Conservation (phyloP, 2,888 invertebrate species). For the Drosophila subquinaria region DNA sequence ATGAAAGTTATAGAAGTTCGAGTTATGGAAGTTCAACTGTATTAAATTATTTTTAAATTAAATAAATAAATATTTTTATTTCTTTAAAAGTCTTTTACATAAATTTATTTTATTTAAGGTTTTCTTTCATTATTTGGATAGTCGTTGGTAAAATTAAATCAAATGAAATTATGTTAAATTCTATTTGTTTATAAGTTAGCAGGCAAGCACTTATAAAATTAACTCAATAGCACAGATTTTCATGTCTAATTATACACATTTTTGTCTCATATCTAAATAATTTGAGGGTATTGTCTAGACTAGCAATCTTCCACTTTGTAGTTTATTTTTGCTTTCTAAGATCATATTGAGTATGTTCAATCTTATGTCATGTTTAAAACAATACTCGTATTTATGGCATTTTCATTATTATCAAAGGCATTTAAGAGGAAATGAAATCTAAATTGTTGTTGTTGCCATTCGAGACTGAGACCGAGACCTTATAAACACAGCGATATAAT, state of each 20-base stretch:
- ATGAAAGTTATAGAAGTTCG: too few species aligned
- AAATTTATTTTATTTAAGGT: too few species aligned
- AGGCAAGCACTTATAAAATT: too few species aligned
- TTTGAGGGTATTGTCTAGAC: constrained; percentile 16
- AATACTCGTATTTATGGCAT: constrained; percentile 14
- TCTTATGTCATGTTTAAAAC: constrained; percentile 42
- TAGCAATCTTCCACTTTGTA: not conserved
- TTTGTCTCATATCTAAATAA: not conserved
- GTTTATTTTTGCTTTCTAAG: constrained; percentile 8
- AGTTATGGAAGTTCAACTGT: too few species aligned
- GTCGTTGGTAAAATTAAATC: too few species aligned
- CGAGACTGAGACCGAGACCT: constrained; percentile 15
- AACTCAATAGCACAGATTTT: too few species aligned
- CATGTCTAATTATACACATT: not conserved
- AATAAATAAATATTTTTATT: not conserved
- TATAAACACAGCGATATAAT: constrained; percentile 56
- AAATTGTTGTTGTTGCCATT: constrained; percentile 37
- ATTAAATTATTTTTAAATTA: too few species aligned
- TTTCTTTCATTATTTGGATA: too few species aligned
- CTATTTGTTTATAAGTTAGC: too few species aligned
- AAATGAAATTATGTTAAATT: too few species aligned
- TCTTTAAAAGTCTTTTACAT: too few species aligned
- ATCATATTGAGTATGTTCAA: constrained; percentile 18
- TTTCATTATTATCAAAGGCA: constrained; percentile 23
- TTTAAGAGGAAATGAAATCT: constrained; percentile 62